Base-by-base conservation (phyloP, 2,797 vertebrate species). In the Thaleichthys pacificus region DNA sequence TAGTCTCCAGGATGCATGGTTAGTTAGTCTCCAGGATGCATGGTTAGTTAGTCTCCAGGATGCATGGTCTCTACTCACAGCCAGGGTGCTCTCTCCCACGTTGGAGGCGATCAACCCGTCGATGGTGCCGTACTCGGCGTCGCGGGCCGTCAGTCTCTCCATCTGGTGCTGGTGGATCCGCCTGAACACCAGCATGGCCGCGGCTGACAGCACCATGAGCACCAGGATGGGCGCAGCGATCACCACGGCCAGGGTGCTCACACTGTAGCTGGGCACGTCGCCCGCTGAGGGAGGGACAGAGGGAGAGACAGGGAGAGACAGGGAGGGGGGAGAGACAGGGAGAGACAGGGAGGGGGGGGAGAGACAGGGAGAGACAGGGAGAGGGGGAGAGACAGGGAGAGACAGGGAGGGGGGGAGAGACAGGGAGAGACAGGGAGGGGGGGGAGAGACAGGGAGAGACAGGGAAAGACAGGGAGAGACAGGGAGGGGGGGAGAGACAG, bases 101-200 rank as follows among this genome's bases (percentile, higher is more conserved):
- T 99, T 99, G 14, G 98, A 98, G 0, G 98, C 96, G 67, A 99
- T 99, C 64, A 99, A 96, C 7, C 98, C 98, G 62, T 99, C 98
- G 0, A 99, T 96, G 3, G 97, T 96, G 73, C 97, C 98, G 0
- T 98, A 98, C 60, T 99, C 98, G 0, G 96, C 96, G 49, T 99
- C 98, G 57, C 96, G 92, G 0, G 95, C 93, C 0, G 95, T 97
- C 38, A 98, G 91, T 49, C 96, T 92, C 84, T 99, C 96, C 94
- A 98, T 96, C 67, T 96, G 95, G 82, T 92, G 95, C 63, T 92
- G 93, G 86, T 96, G 95, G 76, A 98, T 94, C 75, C 94, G 95
- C 66, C 94, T 92, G 82, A 98, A 93, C 72, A 96, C 91, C 35
- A 97, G 88, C 83, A 96, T 91, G 6, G 95, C 93, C 4, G 96